Percentiles rank a stretch among this genome's conserved stretches.
These are phyloP conservation scores for Rhineura floridana DNA, from an alignment of 2,113 vertebrate species.

Conservation along the genomic window DNA sequence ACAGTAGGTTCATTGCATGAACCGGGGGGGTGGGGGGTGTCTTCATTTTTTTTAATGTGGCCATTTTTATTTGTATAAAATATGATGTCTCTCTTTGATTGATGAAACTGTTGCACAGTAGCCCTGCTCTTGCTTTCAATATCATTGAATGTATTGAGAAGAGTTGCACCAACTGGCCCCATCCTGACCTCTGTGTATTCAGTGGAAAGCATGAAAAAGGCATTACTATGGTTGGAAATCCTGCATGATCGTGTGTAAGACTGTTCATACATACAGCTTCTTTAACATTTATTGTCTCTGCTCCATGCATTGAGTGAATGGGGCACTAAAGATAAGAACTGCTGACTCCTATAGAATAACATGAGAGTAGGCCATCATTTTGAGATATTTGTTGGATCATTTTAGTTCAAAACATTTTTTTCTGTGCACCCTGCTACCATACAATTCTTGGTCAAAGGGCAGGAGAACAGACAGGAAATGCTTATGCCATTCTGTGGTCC, in stretches of 20 bases:
- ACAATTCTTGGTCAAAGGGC: not conserved
- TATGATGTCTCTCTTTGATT: not conserved
- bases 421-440: not conserved
- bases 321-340: not conserved
- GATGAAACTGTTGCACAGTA: not conserved
- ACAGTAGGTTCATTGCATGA: not conserved
- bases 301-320: not conserved
- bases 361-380: not conserved
- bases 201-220: not conserved
- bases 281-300: not conserved
- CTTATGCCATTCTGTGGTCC: not conserved
- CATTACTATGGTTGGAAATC: not conserved
- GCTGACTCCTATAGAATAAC: not conserved
- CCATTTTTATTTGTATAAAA: not conserved
- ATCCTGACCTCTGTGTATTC: too few relatives aligned
- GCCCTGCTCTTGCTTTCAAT: not conserved
- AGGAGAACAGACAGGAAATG: not conserved
- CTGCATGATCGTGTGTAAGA: not conserved
- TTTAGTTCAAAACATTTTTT: not conserved
- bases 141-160: too few relatives aligned
- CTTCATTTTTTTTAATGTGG: not conserved
- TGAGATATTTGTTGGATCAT: not conserved
- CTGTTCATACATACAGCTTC: not conserved
- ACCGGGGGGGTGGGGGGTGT: too few relatives aligned
- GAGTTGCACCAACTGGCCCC: too few relatives aligned